A percentile compares a stretch with the other conserved stretches of the same genome.
These are phyloP conservation scores for Eupithecia subumbrata DNA, from an alignment of 2,888 invertebrate species.

Conservation along the genomic window DNA sequence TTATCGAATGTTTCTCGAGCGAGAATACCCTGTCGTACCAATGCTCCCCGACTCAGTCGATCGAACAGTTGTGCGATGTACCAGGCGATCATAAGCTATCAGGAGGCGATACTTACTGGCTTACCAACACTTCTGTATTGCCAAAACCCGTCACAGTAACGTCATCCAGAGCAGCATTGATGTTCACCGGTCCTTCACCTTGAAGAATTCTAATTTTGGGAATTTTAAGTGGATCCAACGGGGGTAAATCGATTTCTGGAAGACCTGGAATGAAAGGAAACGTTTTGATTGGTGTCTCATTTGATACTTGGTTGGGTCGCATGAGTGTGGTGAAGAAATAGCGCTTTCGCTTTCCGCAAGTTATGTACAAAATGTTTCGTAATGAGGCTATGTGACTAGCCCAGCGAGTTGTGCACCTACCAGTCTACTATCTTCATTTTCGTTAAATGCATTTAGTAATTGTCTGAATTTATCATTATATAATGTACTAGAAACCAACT, in stretches of 20 bases:
- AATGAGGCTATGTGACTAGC: slow-evolving; percentile 78
- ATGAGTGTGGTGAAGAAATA: slow-evolving; percentile 77
- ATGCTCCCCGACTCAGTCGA: slow-evolving; percentile 67
- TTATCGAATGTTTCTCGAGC: not conserved
- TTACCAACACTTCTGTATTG: slow-evolving; percentile 84
- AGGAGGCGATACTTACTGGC: slow-evolving; percentile 79
- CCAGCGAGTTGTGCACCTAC: slow-evolving; percentile 64
- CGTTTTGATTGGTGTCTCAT: slow-evolving; percentile 27
- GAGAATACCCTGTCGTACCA: slow-evolving; percentile 14
- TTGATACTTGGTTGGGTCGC: slow-evolving; percentile 56
- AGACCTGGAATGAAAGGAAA: slow-evolving; percentile 65
- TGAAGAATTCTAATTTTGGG: slow-evolving; percentile 87
- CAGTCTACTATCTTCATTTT: slow-evolving; percentile 34
- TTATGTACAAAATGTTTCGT: slow-evolving; percentile 78
- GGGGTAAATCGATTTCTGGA: slow-evolving; percentile 84
- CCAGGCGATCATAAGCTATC: slow-evolving; percentile 59
- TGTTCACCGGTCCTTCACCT: slow-evolving; percentile 87
- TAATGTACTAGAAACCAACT: not conserved
- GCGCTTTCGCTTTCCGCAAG: slow-evolving; percentile 82
- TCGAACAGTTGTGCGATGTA: slow-evolving; percentile 68
- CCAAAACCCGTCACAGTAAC: slow-evolving; percentile 87
- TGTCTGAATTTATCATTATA: not conserved
- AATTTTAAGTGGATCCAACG: slow-evolving; percentile 86
- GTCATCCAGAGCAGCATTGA: slow-evolving; percentile 87
- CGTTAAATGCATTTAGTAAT: not conserved